Percentiles rank a stretch among this genome's conserved stretches.
These are phyloP conservation scores for Polymixis flavicincta DNA, from an alignment of 2,888 invertebrate species.

Conservation along the genomic window DNA sequence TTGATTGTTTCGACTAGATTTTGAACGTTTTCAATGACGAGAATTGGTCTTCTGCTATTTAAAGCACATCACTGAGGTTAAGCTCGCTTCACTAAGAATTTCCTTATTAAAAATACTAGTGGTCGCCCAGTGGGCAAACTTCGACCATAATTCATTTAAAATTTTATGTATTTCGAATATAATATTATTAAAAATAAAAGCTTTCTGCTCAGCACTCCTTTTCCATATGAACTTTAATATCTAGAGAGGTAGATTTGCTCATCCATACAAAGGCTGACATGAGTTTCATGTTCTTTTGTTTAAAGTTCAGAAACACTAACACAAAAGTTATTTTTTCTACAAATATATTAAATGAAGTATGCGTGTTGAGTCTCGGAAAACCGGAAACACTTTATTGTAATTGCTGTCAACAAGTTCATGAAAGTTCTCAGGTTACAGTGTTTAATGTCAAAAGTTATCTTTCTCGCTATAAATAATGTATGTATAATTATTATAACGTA, in stretches of 20 bases:
- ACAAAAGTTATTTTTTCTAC: background rate
- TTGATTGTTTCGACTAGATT: too few species aligned
- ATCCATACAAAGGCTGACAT: background rate
- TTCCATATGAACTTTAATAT: background rate
- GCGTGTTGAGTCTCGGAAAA: slow-evolving; percentile 25
- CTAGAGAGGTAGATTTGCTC: too few species aligned
- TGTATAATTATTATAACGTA: slow-evolving; percentile 45
- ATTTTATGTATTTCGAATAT: too few species aligned
- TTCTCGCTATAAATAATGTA: slow-evolving; percentile 34
- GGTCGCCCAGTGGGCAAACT: too few species aligned
- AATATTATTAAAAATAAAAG: too few species aligned
- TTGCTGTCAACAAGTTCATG: slow-evolving; percentile 38
- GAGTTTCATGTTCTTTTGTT: background rate
- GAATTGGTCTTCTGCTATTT: background rate
- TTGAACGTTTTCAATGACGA: too few species aligned
- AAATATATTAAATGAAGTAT: background rate
- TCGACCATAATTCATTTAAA: too few species aligned
- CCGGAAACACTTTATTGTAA: slow-evolving; percentile 39
- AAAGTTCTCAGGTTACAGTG: slow-evolving; percentile 37
- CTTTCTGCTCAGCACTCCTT: background rate
- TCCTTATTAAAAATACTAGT: background rate
- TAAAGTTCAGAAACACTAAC: background rate
- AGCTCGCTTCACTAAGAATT: background rate
- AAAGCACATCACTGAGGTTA: background rate
- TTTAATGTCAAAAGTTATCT: slow-evolving; percentile 54